Evolutionary conservation across 2,888 invertebrate species (phyloP), one percentile per base, ranked within the genome.

Genomic region (Myopa testacea): DNA sequence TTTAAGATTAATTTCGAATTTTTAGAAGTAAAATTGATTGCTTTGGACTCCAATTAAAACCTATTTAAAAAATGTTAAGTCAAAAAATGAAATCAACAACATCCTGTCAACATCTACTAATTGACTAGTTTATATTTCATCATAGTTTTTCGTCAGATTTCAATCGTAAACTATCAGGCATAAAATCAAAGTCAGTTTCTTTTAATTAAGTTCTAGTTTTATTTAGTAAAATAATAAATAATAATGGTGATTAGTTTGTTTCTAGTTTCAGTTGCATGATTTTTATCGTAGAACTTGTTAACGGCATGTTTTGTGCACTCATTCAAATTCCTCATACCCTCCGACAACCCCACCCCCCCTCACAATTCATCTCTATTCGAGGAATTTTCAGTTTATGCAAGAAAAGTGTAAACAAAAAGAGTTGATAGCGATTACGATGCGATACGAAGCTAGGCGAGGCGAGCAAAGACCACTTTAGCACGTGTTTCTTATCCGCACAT

Each of bases 231-330:
- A 45, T 8, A 1, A 45, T 8, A 45, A 45, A 45, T 45, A 45
- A 45, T 45, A 34, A 65, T 65, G 12, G 38, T 65, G 4, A 16
- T 14, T 37, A 37, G 26, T 65, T 65, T 37, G 10, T 38, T 38
- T 65, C 38, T 34, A 65, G 65, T 38, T 65, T 34, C 6, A 37
- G 65, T 65, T 65, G 65, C 65, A 65, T 65, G 65, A 65, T 65
- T 38, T 34, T 65, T 37, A 65, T 65, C 65, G 38, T 14, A 38
- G 38, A 65, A 65, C 65, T 65, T 65, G 65, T 65, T 65, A 38
- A 65, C 65, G 38, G 37, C 38, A 14, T 38, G 65, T 65, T 34
- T 34, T 65, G 65, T 37, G 37, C 38, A 65, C 65, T 37, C 65
- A 37, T 14, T 10, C 65, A 65, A 34, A 10, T 38, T 16, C 37